Base-by-base conservation (phyloP, 2,797 vertebrate species). In the Ciconia nigra region DNA sequence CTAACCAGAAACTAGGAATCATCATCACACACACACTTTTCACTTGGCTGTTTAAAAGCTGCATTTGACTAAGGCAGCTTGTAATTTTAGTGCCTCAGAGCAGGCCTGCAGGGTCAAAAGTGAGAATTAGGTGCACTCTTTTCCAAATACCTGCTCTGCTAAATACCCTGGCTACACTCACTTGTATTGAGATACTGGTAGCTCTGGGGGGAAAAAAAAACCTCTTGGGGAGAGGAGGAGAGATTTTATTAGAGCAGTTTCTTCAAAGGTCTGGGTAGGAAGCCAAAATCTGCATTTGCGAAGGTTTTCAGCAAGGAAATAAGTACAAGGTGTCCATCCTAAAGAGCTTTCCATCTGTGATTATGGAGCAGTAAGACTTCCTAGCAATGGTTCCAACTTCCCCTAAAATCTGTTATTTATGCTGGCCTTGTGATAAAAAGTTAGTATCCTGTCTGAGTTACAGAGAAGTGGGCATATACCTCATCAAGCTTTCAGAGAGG, bases 281-380 rank as follows among this genome's bases (percentile, higher is more conserved):
- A 97, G 96, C 91, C 95, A 98, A 97, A 96, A 87, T 93, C 87
- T 54, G 91, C 90, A 96, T 93, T 92, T 96, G 65, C 3, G 2
- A 72, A 96, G 88, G 74, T 97, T 96, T 98, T 95, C 95, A 96
- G 83, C 81, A 93, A 84, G 86, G 66, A 97, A 97, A 95, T 96
- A 90, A 96, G 87, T 72, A 90, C 85, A 95, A 83, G 71, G 42
- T 94, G 78, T 89, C 95, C 84, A 93, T 96, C 88, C 89, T 92
- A 83, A 95, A 96, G 89, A 90, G 73, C 89, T 96, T 96, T 86
- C 92, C 87, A 83, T 95, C 77, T 93, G 90, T 47, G 42, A 24
- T 13, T 83, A 72, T 24, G 65, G 58, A 92, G 74, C 44, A 84
- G 22, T 63, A 89, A 81, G 85, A n/a, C 29, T 94, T 86, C 42